Conservation (phyloP, 2,113 vertebrate species). For the Terrapene triunguis region DNA sequence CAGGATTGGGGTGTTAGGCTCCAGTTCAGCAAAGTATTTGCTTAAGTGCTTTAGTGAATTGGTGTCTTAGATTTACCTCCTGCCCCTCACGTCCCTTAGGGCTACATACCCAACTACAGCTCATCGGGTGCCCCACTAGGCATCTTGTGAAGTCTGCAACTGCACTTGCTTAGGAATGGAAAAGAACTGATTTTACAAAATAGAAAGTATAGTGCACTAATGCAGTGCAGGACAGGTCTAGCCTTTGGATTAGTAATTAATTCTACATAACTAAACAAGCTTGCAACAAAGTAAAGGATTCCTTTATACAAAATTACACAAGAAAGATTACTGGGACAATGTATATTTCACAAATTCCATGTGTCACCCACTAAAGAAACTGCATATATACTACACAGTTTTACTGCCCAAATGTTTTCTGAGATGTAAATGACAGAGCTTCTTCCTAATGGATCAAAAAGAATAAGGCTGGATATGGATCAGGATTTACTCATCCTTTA, state of each 20-base stretch:
- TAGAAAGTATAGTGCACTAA: not conserved
- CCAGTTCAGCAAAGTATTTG: not conserved
- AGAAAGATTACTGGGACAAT: conserved; percentile 46
- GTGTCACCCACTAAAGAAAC: conserved; percentile 38
- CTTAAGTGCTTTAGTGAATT: not conserved
- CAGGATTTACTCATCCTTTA: not conserved
- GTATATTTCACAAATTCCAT: conserved; percentile 31
- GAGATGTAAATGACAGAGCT: not conserved
- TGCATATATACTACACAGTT: not conserved
- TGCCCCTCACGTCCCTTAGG: not conserved
- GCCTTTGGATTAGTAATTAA: conserved; percentile 35
- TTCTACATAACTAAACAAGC: conserved; percentile 48
- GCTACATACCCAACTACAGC: not conserved
- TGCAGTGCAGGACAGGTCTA: conserved; percentile 18
- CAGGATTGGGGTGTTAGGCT: not conserved
- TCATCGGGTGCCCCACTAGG: not conserved
- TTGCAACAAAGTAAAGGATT: not conserved
- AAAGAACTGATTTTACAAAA: conserved; percentile 36
- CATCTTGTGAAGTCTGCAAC: conserved; percentile 33
- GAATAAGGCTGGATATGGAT: not conserved
- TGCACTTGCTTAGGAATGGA: not conserved
- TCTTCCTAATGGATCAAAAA: not conserved
- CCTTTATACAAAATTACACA: conserved; percentile 7
- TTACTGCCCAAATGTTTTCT: conserved; percentile 61
- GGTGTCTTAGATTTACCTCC: not conserved